These are phyloP conservation scores for Cariama cristata DNA, from an alignment of 2,113 vertebrate genomes.

Conservation along the genomic window DNA sequence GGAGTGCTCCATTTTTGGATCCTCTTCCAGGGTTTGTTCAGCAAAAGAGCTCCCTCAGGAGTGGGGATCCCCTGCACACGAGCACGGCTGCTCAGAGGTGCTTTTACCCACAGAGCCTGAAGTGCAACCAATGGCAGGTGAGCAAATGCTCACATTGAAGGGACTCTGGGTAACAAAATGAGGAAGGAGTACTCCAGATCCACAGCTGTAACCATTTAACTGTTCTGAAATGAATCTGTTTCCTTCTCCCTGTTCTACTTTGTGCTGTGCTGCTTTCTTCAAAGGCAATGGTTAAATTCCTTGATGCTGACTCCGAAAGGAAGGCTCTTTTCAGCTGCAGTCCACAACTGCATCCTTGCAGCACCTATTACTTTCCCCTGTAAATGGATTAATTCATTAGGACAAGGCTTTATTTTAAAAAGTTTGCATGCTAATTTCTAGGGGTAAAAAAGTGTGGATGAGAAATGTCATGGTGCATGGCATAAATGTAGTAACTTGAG, in stretches of 20 bases:
- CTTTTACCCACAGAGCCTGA: neutral
- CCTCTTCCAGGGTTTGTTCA: neutral
- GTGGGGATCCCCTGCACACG: rapidly evolving
- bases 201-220: neutral
- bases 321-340: neutral
- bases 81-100: neutral
- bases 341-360: neutral
- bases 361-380: neutral
- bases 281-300: neutral
- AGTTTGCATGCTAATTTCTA: neutral
- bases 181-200: neutral
- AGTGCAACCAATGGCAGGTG: neutral
- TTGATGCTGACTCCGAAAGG: neutral
- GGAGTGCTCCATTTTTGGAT: neutral
- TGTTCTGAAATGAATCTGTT: neutral
- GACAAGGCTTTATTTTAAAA: neutral
- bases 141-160: rapidly evolving
- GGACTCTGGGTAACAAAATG: neutral
- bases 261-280: neutral
- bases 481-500: neutral
- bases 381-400: neutral
- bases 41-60: neutral
- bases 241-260: neutral
- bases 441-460: neutral
- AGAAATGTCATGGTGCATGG: neutral